Conservation (phyloP, 2,797 vertebrate species). For the Gallinago solitaria region DNA sequence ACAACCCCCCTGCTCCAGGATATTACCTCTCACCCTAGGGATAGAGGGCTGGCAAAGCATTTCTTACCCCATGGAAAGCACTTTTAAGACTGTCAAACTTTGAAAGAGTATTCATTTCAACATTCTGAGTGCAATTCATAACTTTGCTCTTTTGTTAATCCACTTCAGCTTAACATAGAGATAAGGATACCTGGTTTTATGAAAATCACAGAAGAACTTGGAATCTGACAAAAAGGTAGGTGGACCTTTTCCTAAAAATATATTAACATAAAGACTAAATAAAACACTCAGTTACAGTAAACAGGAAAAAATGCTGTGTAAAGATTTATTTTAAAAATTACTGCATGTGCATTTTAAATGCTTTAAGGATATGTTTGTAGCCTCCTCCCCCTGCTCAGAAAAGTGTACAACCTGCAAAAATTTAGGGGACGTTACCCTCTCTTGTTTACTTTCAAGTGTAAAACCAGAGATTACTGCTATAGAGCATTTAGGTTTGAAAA, state of each 20-base stretch:
- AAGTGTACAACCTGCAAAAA: background rate
- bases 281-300: background rate
- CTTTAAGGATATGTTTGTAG: background rate
- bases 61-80: constrained; percentile 68
- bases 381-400: background rate
- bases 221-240: constrained; percentile 72
- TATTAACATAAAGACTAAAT: background rate
- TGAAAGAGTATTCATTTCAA: constrained; percentile 38
- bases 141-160: constrained; percentile 29
- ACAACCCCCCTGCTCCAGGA: constrained; percentile 59
- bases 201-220: constrained; percentile 52
- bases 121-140: constrained; percentile 47
- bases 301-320: background rate
- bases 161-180: constrained; percentile 39
- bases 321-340: background rate
- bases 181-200: constrained; percentile 41
- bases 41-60: constrained; percentile 71
- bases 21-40: constrained; percentile 70
- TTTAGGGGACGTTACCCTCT: background rate
- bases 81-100: constrained; percentile 58
- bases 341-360: background rate
- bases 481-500: background rate
- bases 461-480: background rate
- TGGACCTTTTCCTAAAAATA: constrained; percentile 9
- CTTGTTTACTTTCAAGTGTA: background rate